Evolutionary conservation across 2,888 invertebrate species (phyloP).

Genomic region (Eupithecia inturbata): DNA sequence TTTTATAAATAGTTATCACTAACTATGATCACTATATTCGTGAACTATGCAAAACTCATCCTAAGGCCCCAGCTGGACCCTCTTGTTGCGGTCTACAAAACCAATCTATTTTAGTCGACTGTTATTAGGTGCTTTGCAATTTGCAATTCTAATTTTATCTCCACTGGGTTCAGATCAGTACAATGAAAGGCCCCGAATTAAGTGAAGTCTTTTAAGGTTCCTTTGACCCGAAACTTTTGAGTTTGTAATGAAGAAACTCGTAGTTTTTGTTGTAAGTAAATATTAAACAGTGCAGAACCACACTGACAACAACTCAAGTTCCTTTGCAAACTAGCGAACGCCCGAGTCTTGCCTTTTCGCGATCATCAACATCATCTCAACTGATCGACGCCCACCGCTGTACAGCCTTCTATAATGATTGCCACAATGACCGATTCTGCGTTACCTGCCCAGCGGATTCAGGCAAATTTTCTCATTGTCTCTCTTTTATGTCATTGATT

Average conservation of each 20-base stretch:
- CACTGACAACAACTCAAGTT: background rate
- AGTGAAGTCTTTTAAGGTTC: background rate
- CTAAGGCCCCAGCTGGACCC: background rate
- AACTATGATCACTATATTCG: no score
- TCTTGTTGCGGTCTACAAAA: constrained; percentile 1
- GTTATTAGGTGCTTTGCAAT: constrained; percentile 3
- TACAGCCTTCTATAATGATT: no score
- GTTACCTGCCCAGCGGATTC: no score
- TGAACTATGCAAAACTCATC: background rate
- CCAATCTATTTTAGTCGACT: constrained; percentile 1
- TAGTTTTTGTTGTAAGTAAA: background rate
- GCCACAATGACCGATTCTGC: no score
- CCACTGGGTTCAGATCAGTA: constrained; percentile 6
- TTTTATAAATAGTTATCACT: background rate
- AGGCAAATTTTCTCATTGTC: no score
- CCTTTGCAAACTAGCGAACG: background rate
- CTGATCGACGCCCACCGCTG: no score
- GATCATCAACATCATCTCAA: no score
- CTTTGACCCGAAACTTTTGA: background rate
- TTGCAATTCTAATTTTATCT: constrained; percentile 27
- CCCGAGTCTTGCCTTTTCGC: background rate
- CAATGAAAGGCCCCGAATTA: background rate
- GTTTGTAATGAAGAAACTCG: background rate
- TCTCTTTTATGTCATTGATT: no score
- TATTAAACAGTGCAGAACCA: background rate